Evolutionary conservation across 2,888 invertebrate species (phyloP).

Genomic region (Papilio elwesi): DNA sequence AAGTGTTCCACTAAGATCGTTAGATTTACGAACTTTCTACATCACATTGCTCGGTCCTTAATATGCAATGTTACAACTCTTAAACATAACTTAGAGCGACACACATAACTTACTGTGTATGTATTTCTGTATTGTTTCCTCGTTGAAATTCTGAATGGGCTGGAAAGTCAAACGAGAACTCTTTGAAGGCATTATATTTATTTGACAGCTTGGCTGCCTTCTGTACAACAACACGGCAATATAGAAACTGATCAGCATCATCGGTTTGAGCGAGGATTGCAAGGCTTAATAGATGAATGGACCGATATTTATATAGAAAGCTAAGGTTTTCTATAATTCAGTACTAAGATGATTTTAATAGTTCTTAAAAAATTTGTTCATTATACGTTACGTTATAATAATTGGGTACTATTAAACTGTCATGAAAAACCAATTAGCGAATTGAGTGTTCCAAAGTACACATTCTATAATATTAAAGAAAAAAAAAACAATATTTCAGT

Average conservation of each 20-base stretch:
- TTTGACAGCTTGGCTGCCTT: slow-evolving; percentile 39
- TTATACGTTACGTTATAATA: too few species aligned
- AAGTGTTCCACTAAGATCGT: slow-evolving; percentile 15
- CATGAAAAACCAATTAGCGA: too few species aligned
- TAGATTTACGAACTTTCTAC: slow-evolving; percentile 36
- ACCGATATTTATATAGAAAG: slow-evolving; percentile 25
- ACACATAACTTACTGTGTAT: too few species aligned
- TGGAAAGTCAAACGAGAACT: slow-evolving; percentile 33
- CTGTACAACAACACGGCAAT: slow-evolving; percentile 6
- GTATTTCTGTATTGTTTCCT: too few species aligned
- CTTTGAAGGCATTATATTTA: slow-evolving; percentile 37
- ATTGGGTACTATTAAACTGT: too few species aligned
- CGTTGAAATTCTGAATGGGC: slow-evolving; percentile 13
- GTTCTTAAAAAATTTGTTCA: too few species aligned
- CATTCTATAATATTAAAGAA: too few species aligned
- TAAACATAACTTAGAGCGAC: slow-evolving; percentile 36
- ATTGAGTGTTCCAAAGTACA: too few species aligned
- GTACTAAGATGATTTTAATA: too few species aligned
- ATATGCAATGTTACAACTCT: slow-evolving; percentile 29
- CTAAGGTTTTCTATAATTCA: not conserved
- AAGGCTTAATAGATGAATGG: slow-evolving; percentile 23
- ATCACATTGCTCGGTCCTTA: slow-evolving; percentile 23
- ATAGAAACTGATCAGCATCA: slow-evolving; percentile 27
- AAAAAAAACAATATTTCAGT: too few species aligned
- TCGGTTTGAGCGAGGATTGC: slow-evolving; percentile 2